Evolutionary conservation across 2,113 vertebrate genomes (phyloP), one percentile per base, ranked within the genome.

Genomic region (Cercocebus atys): DNA sequence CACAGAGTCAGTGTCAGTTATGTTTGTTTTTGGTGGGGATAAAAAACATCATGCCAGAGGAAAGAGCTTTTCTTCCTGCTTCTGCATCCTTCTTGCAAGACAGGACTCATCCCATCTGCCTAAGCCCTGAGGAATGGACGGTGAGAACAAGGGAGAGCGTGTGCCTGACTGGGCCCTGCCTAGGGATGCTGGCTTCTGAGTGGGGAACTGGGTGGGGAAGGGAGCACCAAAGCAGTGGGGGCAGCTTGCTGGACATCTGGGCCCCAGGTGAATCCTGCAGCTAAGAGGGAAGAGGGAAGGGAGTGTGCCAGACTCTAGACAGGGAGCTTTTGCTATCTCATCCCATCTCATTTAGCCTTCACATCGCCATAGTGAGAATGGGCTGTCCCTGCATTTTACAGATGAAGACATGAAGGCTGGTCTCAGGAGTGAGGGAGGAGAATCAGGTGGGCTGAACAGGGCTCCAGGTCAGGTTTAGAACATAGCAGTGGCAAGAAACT

Each of bases 51-150:
- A 70, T 81, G 72, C 55, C 90, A 85, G 59, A 59, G 11, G 73
- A 94, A 79, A 43, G 90, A 95, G 50, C 22, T 68, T 96, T 93
- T 81, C 88, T 85, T 94, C 68, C 94, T 90, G 85, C 59, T 73
- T 88, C 68, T 92, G 32, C 32, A 23, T 86, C 89, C 52, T 90
- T 95, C 85, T 93, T 79, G 50, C 80, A 68, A 64, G 59, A 93
- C 68, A 92, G 95, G 52, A 82, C 45, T 66, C 86, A 95, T 92
- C 73, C 61, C 80, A 59, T 92, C 64, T 95, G 80, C 84, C 95
- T 80, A 90, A 61, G 70, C 66, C 72, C 75, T 0, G 8, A 95
- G 85, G 59, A 96, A 61, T 55, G 81, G 66, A 97, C 22, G 12
- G 50, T 23, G 23, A 87, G 9, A 81, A 66, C 23, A 75, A 13